Evolutionary conservation across 2,113 vertebrate genomes (phyloP).

Genomic region (Zingel zingel): DNA sequence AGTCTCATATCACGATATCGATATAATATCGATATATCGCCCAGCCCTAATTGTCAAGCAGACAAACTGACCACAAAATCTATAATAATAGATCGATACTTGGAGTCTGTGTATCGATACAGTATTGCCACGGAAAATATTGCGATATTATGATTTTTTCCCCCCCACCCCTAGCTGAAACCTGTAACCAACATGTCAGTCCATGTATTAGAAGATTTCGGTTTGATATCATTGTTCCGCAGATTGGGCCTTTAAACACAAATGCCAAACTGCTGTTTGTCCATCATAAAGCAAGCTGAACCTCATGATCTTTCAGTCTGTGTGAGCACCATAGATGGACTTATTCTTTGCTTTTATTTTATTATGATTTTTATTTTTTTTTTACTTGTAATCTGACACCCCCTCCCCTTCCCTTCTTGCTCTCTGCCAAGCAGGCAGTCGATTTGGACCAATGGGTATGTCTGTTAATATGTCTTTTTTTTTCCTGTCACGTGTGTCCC

Average conservation of each 20-base stretch:
- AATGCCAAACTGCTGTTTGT: background rate
- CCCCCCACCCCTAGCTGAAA: background rate
- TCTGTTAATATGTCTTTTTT: conserved; percentile 75
- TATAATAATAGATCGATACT: too few species aligned
- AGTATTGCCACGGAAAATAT: too few species aligned
- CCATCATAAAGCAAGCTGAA: background rate
- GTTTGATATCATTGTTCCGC: background rate
- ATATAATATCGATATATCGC: too few species aligned
- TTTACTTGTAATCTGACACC: conserved; percentile 69
- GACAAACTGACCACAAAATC: too few species aligned
- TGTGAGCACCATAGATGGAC: conserved; percentile 8
- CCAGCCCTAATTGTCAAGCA: too few species aligned
- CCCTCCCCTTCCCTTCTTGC: conserved; percentile 63
- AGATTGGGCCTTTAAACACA: background rate
- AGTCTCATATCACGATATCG: too few species aligned
- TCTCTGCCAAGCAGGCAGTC: conserved; percentile 84
- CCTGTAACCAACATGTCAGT: background rate
- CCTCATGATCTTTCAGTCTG: conserved; percentile 8
- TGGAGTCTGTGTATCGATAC: too few species aligned
- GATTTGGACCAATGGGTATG: conserved; percentile 90
- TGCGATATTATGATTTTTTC: too few species aligned
- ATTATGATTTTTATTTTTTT: conserved; percentile 41
- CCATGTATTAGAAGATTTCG: background rate
- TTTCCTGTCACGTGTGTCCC: conserved; percentile 70
- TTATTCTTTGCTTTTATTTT: conserved; percentile 50